Percentiles rank a stretch among this genome's conserved stretches.
Evolutionary conservation across 2,797 vertebrate species (phyloP).

Genomic region (Aselliscus stoliczkanus): DNA sequence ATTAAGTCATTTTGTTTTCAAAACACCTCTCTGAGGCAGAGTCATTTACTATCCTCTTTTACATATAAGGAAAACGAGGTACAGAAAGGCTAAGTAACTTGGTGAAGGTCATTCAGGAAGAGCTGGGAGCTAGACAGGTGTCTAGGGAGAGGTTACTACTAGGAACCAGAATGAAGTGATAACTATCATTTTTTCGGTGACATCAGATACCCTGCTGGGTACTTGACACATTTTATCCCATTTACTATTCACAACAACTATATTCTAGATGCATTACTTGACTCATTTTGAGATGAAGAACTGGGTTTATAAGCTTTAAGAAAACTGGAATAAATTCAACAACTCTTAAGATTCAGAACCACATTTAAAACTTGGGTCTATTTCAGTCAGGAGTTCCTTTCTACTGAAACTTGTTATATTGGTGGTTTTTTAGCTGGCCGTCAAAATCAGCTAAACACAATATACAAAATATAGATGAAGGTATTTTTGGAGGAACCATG

Average conservation of each 20-base stretch:
- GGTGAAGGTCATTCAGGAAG: neutral
- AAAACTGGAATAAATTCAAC: neutral
- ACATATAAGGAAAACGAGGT: neutral
- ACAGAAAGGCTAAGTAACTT: neutral
- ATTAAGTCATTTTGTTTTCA: neutral
- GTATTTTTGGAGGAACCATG: neutral
- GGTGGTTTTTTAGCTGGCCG: neutral
- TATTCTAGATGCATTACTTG: neutral
- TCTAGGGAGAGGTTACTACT: neutral
- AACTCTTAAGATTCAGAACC: neutral
- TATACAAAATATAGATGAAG: neutral
- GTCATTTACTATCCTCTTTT: neutral
- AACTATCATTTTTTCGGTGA: neutral
- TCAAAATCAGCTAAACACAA: neutral
- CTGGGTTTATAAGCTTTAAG: neutral
- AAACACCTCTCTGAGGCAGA: neutral
- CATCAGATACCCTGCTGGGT: rapidly evolving
- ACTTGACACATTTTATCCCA: neutral
- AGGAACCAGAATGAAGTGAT: neutral
- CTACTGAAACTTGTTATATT: neutral
- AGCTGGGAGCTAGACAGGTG: neutral
- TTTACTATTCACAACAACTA: neutral
- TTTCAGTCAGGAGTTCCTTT: neutral
- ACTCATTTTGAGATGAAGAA: neutral
- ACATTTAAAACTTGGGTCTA: neutral